A percentile compares a stretch with the other conserved stretches of the same genome.
These are phyloP conservation scores for Euplagia quadripunctaria DNA, from an alignment of 2,888 invertebrate genomes.

Conservation along the genomic window DNA sequence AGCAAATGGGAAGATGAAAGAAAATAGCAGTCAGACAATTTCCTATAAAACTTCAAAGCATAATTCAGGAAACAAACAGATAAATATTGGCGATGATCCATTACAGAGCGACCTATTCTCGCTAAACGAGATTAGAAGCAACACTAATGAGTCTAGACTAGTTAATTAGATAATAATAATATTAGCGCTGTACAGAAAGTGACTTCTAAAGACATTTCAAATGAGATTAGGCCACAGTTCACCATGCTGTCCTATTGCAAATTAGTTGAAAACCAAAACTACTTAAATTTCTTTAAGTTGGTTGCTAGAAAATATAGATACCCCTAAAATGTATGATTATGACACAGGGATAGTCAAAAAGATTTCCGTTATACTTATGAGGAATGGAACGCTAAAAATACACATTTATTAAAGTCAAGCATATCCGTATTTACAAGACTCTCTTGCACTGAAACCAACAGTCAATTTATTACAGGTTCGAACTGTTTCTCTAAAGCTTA, in stretches of 20 bases:
- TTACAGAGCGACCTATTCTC: slow-evolving; percentile 48
- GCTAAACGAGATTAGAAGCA: slow-evolving; percentile 34
- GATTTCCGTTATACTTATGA: no score
- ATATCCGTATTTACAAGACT: no score
- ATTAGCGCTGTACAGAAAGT: background rate
- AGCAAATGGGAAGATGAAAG: slow-evolving; percentile 13
- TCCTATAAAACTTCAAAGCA: slow-evolving; percentile 59
- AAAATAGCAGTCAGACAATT: slow-evolving; percentile 50
- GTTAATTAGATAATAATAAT: background rate
- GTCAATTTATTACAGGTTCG: no score
- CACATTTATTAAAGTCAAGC: no score
- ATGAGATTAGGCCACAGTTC: background rate
- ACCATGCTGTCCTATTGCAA: background rate
- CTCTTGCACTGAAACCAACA: no score
- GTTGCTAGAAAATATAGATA: no score
- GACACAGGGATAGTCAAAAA: no score
- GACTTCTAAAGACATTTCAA: background rate
- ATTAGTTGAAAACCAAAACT: no score
- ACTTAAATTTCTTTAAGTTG: no score
- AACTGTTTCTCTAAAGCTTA: no score
- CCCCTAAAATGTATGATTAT: no score
- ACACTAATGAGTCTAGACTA: slow-evolving; percentile 10
- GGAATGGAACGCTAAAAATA: no score
- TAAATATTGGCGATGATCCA: slow-evolving; percentile 58
- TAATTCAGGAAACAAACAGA: slow-evolving; percentile 25